Percentiles rank a stretch among this genome's conserved stretches.
Evolutionary conservation across 2,888 invertebrate species (phyloP).

Genomic region (Drosophila lutescens): DNA sequence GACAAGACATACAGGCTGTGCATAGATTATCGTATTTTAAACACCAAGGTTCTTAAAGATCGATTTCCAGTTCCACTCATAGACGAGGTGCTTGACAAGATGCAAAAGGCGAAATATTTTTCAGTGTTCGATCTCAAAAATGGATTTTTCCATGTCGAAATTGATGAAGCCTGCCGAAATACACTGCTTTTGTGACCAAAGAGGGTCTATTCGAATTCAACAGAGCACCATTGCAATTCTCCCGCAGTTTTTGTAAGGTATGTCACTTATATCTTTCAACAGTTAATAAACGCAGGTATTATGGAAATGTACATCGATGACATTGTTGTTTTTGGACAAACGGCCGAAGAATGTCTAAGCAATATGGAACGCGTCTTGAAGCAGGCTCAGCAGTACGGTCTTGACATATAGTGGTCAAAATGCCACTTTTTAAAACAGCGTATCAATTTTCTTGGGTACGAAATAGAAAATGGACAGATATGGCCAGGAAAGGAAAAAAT

Average conservation of each 20-base stretch:
- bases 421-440: background rate
- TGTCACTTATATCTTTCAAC: conserved; percentile 1
- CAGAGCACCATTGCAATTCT: background rate
- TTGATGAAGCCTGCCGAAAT: conserved; percentile 1
- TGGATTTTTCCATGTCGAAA: background rate
- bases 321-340: background rate
- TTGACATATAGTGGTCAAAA: background rate
- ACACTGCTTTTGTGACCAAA: background rate
- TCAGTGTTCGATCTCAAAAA: background rate
- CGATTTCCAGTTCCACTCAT: conserved; percentile 11
- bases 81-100: too few species aligned
- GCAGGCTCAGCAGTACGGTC: background rate
- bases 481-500: background rate
- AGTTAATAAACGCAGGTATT: background rate
- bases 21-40: conserved; percentile 1
- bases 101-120: too few species aligned
- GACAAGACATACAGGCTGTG: background rate
- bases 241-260: background rate
- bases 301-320: background rate
- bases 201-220: conserved; percentile 1
- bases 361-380: background rate
- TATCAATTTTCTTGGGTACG: background rate
- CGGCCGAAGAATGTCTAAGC: background rate
- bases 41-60: background rate
- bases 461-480: background rate